A percentile compares a stretch with the other conserved stretches of the same genome.
phyloP scores from a whole-genome alignment of 2,797 vertebrate genomes.

The Hippoglossus hippoglossus region DNA sequence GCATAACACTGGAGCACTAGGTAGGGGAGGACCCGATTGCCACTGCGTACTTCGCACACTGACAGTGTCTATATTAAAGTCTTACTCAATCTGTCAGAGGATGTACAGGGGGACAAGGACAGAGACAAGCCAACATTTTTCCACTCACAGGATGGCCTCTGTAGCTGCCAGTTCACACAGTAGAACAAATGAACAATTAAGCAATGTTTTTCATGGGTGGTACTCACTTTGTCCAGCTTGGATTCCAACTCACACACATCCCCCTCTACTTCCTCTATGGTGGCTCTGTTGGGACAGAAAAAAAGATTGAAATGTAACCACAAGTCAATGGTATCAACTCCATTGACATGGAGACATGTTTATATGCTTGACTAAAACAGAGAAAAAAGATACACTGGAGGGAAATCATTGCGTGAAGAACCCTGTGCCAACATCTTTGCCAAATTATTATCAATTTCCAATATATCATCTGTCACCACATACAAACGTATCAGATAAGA shows the following conservation, averaged over 20 bases:
- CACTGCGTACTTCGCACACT: too few species aligned
- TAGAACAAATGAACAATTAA: conserved; percentile 64
- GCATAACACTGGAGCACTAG: too few species aligned
- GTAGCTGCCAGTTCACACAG: conserved; percentile 25
- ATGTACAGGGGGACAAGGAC: not conserved
- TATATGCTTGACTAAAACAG: not conserved
- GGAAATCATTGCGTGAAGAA: not conserved
- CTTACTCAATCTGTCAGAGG: conserved; percentile 1
- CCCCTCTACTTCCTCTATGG: conserved; percentile 97
- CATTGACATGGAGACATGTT: not conserved
- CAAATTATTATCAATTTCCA: not conserved
- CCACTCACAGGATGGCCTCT: conserved; percentile 29
- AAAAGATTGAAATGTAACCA: conserved; percentile 31
- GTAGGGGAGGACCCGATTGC: too few species aligned
- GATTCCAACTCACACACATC: conserved; percentile 97
- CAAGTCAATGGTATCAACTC: conserved; percentile 12
- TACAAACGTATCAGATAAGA: not conserved
- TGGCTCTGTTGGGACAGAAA: conserved; percentile 86
- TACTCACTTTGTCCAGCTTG: conserved; percentile 98
- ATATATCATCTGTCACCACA: not conserved
- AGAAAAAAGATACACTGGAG: conserved; percentile 4
- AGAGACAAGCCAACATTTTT: conserved; percentile 33
- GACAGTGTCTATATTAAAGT: conserved; percentile 11
- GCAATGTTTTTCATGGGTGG: conserved; percentile 70
- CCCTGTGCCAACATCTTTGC: not conserved